A percentile compares a stretch with the other conserved stretches of the same genome.
phyloP scores from a whole-genome alignment of 2,888 invertebrate genomes.

The Muscina levida region DNA sequence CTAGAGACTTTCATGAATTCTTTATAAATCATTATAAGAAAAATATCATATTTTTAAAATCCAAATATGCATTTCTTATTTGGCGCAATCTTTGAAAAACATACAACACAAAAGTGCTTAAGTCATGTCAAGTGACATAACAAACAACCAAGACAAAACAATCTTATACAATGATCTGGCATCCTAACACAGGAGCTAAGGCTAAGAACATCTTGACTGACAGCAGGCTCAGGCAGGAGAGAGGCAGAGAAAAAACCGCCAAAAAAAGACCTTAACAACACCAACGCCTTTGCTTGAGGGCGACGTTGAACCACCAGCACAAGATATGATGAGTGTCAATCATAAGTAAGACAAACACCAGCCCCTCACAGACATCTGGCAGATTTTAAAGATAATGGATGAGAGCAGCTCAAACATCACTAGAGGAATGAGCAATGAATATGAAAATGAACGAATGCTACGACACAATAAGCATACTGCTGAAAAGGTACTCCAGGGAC shows the following conservation, averaged over 20 bases:
- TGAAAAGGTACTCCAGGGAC: conserved; percentile 23
- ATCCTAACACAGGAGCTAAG: not conserved
- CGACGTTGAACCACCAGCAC: not conserved
- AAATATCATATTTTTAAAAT: too few relatives aligned
- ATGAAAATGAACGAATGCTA: too few relatives aligned
- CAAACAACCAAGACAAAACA: not conserved
- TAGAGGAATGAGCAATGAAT: too few relatives aligned
- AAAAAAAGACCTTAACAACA: not conserved
- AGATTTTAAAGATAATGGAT: not conserved
- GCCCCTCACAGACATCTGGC: conserved; percentile 20
- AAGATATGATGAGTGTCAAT: not conserved
- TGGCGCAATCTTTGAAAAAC: not conserved
- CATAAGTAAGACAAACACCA: not conserved
- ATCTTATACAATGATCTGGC: conserved; percentile 1
- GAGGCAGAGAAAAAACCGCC: conserved; percentile 6
- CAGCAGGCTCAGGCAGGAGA: too few relatives aligned
- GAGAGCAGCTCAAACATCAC: not conserved
- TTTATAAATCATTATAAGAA: too few relatives aligned
- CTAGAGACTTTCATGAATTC: too few relatives aligned
- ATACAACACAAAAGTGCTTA: conserved; percentile 48
- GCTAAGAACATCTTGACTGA: too few relatives aligned
- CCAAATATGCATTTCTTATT: not conserved
- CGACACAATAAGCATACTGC: too few relatives aligned
- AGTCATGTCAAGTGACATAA: conserved; percentile 55
- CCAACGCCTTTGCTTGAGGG: conserved; percentile 9